These are phyloP conservation scores for Amphiprion ocellaris DNA, from an alignment of 2,113 vertebrate species.

Conservation along the genomic window DNA sequence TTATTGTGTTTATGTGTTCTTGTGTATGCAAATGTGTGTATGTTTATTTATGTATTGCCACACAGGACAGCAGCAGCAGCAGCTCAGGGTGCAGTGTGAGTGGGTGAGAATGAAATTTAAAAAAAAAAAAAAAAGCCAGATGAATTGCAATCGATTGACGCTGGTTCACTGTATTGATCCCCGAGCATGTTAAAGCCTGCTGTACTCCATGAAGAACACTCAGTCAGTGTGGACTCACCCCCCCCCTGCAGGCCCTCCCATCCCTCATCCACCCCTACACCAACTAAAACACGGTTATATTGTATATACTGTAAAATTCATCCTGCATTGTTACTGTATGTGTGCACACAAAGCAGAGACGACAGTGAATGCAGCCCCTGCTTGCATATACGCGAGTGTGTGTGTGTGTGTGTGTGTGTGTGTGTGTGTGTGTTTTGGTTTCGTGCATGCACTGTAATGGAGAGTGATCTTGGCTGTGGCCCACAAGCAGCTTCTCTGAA, in stretches of 20 bases:
- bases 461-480: slow-evolving; percentile 79
- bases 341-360: slow-evolving; percentile 48
- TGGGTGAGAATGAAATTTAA: slow-evolving; percentile 76
- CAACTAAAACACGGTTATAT: slow-evolving; percentile 44
- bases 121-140: slow-evolving; percentile 68
- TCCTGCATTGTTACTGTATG: slow-evolving; percentile 48
- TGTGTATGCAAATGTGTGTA: slow-evolving; percentile 56
- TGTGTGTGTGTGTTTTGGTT: slow-evolving; percentile 37
- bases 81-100: slow-evolving; percentile 60
- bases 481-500: slow-evolving; percentile 80
- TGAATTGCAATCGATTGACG: slow-evolving; percentile 82
- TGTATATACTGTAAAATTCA: slow-evolving; percentile 59
- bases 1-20: slow-evolving; percentile 13
- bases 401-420: slow-evolving; percentile 18
- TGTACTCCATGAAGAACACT: slow-evolving; percentile 79
- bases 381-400: background rate
- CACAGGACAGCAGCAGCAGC: slow-evolving; percentile 55
- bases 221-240: slow-evolving; percentile 51
- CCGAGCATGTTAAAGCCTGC: slow-evolving; percentile 78
- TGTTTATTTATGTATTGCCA: slow-evolving; percentile 78
- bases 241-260: background rate
- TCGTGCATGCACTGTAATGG: slow-evolving; percentile 70
- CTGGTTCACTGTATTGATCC: slow-evolving; percentile 82
- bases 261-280: slow-evolving; percentile 1
- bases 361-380: slow-evolving; percentile 22